A percentile compares a stretch with the other conserved stretches of the same genome.
Evolutionary conservation across 2,113 vertebrate species (phyloP).

Genomic region (Micronycteris hirsuta): DNA sequence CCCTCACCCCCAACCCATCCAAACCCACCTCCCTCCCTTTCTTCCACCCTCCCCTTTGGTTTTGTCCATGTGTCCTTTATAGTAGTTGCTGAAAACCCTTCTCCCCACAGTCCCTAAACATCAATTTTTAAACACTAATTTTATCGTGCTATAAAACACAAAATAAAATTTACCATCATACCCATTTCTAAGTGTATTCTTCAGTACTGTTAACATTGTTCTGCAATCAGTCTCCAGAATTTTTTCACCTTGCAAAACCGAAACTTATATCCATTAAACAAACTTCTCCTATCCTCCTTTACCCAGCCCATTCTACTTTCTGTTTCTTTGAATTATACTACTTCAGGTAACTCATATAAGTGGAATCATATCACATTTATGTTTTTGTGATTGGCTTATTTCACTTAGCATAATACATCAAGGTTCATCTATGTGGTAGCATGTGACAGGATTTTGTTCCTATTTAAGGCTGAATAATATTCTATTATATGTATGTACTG

Average conservation of each 20-base stretch:
- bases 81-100: too few species aligned
- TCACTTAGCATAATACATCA: not conserved
- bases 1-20: too few species aligned
- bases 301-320: not conserved
- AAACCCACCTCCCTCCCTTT: too few species aligned
- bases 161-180: not conserved
- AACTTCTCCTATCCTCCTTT: not conserved
- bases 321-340: not conserved
- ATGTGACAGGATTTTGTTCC: not conserved
- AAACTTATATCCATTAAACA: not conserved
- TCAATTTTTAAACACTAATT: not conserved
- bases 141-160: not conserved
- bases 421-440: not conserved
- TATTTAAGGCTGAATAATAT: not conserved
- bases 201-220: not conserved
- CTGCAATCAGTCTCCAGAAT: not conserved
- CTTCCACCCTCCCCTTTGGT: too few species aligned
- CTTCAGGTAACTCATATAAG: not conserved
- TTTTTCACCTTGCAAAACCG: not conserved
- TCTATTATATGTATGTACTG: not conserved
- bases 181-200: not conserved
- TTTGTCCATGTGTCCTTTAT: too few species aligned
- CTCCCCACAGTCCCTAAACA: too few species aligned
- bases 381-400: not conserved
- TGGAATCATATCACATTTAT: not conserved